Conservation (phyloP, 2,888 invertebrate genomes). For the Onthophagus sagittarius region DNA sequence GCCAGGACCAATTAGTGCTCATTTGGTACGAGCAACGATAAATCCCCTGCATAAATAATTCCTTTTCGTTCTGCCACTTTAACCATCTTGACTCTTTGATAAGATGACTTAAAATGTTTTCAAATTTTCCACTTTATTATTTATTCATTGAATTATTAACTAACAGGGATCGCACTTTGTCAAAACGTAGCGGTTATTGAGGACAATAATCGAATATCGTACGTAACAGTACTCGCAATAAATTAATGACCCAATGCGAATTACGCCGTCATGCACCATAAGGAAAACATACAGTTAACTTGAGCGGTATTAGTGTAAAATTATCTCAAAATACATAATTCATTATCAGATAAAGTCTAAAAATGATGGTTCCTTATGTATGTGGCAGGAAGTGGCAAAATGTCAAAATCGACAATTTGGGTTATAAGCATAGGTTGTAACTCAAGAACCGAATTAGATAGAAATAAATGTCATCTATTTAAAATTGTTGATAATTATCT, state of each 20-base stretch:
- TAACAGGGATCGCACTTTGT: not conserved
- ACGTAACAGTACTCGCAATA: not conserved
- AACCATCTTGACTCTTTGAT: not conserved
- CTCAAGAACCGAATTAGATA: too few relatives aligned
- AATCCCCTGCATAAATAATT: not conserved
- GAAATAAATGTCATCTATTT: too few relatives aligned
- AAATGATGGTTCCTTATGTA: too few relatives aligned
- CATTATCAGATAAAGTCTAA: too few relatives aligned
- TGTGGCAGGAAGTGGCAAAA: too few relatives aligned
- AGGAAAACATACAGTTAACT: not conserved
- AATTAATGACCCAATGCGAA: not conserved
- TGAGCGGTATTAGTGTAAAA: not conserved
- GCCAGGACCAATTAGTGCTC: constrained; percentile 10
- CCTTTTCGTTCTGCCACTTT: not conserved
- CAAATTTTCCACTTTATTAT: not conserved
- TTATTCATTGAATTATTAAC: not conserved
- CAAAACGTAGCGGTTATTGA: not conserved
- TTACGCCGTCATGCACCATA: not conserved
- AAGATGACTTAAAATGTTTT: not conserved
- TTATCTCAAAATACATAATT: too few relatives aligned
- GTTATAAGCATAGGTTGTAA: too few relatives aligned
- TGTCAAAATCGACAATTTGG: too few relatives aligned
- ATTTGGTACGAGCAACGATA: constrained; percentile 3
- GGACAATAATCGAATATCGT: not conserved
- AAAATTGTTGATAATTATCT: too few relatives aligned